A percentile compares a stretch with the other conserved stretches of the same genome.
Evolutionary conservation across 2,797 vertebrate species (phyloP).

Genomic region (Merluccius polli): DNA sequence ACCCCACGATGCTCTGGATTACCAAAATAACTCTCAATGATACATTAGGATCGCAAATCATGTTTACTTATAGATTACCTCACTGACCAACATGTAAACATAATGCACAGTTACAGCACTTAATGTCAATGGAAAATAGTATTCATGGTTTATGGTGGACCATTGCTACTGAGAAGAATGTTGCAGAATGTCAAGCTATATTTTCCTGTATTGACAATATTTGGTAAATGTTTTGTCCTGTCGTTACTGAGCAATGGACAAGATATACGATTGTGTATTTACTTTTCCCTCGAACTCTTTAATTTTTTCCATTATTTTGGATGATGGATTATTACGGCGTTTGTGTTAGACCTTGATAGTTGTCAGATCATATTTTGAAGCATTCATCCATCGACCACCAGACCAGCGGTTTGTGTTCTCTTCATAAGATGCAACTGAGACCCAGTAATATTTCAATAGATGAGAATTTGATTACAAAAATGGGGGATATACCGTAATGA

Average conservation of each 20-base stretch:
- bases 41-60: slow-evolving; percentile 44
- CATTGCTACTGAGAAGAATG: slow-evolving; percentile 21
- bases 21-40: slow-evolving; percentile 52
- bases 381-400: slow-evolving; percentile 27
- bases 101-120: slow-evolving; percentile 17
- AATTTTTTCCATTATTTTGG: neutral
- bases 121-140: slow-evolving; percentile 49
- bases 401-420: neutral
- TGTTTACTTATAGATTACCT: slow-evolving; percentile 51
- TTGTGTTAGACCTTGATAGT: slow-evolving; percentile 1
- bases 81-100: slow-evolving; percentile 59
- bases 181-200: neutral
- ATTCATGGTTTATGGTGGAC: slow-evolving; percentile 26
- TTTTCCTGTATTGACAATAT: slow-evolving; percentile 7
- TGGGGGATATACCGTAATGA: neutral
- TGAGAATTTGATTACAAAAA: slow-evolving; percentile 1
- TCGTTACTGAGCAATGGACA: neutral
- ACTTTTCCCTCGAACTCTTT: neutral
- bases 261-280: neutral
- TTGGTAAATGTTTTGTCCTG: slow-evolving; percentile 10
- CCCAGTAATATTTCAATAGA: neutral
- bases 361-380: neutral
- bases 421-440: neutral
- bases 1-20: slow-evolving; percentile 52
- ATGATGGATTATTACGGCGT: neutral